Base-by-base conservation (phyloP, 2,888 invertebrate species). In the Hipparchia sbordonii region DNA sequence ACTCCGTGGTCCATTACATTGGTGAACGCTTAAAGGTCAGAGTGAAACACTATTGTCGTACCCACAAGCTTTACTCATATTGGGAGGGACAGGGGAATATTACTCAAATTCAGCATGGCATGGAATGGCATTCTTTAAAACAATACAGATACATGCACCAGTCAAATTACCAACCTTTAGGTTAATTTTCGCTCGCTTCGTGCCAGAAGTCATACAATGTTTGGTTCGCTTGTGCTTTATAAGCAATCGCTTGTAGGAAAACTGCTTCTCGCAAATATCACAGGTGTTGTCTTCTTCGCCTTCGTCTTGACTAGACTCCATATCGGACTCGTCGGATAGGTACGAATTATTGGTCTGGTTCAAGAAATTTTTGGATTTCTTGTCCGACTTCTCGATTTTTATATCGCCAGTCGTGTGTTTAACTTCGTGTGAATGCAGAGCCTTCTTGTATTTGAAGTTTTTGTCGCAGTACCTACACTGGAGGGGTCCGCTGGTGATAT, bases 221-320 rank as follows among this genome's bases (percentile, higher is more conserved):
- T 93, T 94, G 2, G 90, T 91, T 48, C 86, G 84, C 78, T 92
- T 93, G 78, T 94, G 94, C 7, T 92, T 92, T 0, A 89, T 77
- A 1, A 94, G 82, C 1, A 91, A 78, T 2, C 91, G 87, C 71
- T 87, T 89, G 80, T 93, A 93, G 0, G 93, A 92, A 82, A 94
- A 94, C 76, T 87, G 85, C 77, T 94, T 94, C 79, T 93, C 93
- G 77, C 94, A 94, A 68, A 94, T 90, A 71, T 94, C 92, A 74
- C 94, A 94, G 0, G 93, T 93, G 71, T 90, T 89, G 76, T 90
- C 91, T 4, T 90, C 89, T 0, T 90, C 89, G 1, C 82, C 86
- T 48, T 91, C 92, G n/a, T 88, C 91, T 72, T 84, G 86, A 82
- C 91, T 92, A 78, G 92, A 91, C 67, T 65, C 65, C 52, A 33